A percentile compares a stretch with the other conserved stretches of the same genome.
Evolutionary conservation across 2,888 invertebrate genomes (phyloP).

Genomic region (Physocephala rufipes): DNA sequence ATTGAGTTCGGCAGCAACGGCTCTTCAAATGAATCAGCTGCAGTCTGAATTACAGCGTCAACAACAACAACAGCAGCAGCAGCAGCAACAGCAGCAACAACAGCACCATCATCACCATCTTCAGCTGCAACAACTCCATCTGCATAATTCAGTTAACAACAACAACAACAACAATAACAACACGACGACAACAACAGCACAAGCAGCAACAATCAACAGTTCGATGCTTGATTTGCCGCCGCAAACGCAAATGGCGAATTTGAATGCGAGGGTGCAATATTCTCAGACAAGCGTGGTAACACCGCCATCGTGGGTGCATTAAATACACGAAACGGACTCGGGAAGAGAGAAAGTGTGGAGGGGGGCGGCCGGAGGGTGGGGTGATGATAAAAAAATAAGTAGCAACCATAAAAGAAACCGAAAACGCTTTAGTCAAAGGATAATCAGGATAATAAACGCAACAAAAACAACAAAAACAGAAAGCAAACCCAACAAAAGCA

Average conservation of each 20-base stretch:
- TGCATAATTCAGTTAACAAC: slow-evolving; percentile 50
- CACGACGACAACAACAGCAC: slow-evolving; percentile 45
- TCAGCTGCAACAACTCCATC: slow-evolving; percentile 63
- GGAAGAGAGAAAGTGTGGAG: not conserved
- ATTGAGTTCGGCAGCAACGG: slow-evolving; percentile 59
- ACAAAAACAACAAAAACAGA: slow-evolving; percentile 49
- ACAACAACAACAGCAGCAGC: slow-evolving; percentile 59
- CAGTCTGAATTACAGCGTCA: slow-evolving; percentile 56
- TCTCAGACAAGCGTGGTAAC: slow-evolving; percentile 67
- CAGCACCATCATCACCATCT: slow-evolving; percentile 48
- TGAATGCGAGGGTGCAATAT: slow-evolving; percentile 67
- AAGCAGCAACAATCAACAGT: slow-evolving; percentile 27
- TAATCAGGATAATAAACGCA: not conserved
- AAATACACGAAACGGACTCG: slow-evolving; percentile 42
- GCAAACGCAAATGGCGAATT: slow-evolving; percentile 69
- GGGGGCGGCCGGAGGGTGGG: no score
- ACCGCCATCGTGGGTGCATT: slow-evolving; percentile 66
- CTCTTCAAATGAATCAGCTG: slow-evolving; percentile 65
- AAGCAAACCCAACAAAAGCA: slow-evolving; percentile 40
- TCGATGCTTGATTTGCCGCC: slow-evolving; percentile 57
- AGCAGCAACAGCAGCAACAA: slow-evolving; percentile 68
- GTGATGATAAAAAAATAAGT: slow-evolving; percentile 31
- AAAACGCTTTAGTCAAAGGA: not conserved
- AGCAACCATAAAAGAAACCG: slow-evolving; percentile 34
- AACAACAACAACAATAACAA: slow-evolving; percentile 51